Percentiles rank a stretch among this genome's conserved stretches.
Evolutionary conservation across 2,888 invertebrate species (phyloP).

Genomic region (Patella caerulea): DNA sequence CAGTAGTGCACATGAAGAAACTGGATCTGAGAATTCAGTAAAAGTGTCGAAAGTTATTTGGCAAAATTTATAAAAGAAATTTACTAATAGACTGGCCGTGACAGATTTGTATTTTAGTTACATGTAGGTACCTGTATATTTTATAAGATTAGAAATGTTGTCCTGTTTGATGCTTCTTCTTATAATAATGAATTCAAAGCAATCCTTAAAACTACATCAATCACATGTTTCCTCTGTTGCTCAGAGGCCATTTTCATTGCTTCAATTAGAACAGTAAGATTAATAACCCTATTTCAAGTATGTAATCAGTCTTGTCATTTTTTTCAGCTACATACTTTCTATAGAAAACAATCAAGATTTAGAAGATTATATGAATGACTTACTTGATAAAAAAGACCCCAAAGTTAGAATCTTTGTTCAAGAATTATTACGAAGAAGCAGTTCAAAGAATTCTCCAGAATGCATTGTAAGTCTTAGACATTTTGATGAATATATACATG

Average conservation of each 20-base stretch:
- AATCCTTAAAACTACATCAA: slow-evolving; percentile 8
- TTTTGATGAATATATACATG: too few relatives aligned
- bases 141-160: background rate
- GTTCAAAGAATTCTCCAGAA: slow-evolving; percentile 26
- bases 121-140: too few relatives aligned
- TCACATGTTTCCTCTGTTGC: too few relatives aligned
- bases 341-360: slow-evolving; percentile 82
- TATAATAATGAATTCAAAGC: background rate
- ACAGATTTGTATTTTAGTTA: too few relatives aligned
- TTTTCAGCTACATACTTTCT: slow-evolving; percentile 79
- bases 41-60: too few relatives aligned
- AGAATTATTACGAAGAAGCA: slow-evolving; percentile 73
- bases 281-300: background rate
- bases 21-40: too few relatives aligned
- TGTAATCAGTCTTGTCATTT: background rate
- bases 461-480: background rate
- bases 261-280: background rate
- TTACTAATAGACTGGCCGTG: too few relatives aligned
- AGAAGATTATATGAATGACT: slow-evolving; percentile 83
- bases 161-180: background rate
- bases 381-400: slow-evolving; percentile 80
- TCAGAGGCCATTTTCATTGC: too few relatives aligned
- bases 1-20: too few relatives aligned
- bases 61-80: too few relatives aligned
- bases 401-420: slow-evolving; percentile 77